Base-by-base conservation (phyloP, 2,888 invertebrate genomes). In the Zelleria hepariella region DNA sequence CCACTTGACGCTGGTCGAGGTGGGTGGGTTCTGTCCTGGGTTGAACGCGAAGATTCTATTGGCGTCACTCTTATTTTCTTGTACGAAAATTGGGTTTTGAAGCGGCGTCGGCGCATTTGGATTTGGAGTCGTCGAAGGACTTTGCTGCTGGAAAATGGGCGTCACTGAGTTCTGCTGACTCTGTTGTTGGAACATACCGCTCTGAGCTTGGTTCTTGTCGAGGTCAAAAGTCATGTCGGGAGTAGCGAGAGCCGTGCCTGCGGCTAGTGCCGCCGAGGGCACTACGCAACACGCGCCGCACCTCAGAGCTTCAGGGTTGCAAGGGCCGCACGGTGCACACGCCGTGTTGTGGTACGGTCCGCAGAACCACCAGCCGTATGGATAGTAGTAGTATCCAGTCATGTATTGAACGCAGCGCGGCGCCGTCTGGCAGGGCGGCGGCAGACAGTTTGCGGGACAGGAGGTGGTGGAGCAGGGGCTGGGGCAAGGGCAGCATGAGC, bases 331-430 rank as follows among this genome's bases (percentile, higher is more conserved):
- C 2, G 71, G 53, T 6, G 24, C 23, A 24, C 53, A 53, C 24
- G 24, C 53, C 24, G 23, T 15, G 0, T 81, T 79, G 60, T 84
- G 83, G 63, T 84, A 84, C 0, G 85, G 84, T 0, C 85, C 84
- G 55, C 84, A 83, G 65, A 82, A 83, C 85, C 85, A 85, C 52
- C 70, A 75, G 2, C 84, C 85, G 58, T 85, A 85, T 0, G 84
- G 84, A 56, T 85, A 85, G 63, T 85, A 85, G 61, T 82, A 85
- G 64, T 86, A 85, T 1, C 85, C 84, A 5, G 79, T 78, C 80
- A 84, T 82, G 63, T 78, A 80, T 53, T 83, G 82, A 5, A 83
- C 57, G 63, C 85, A 84, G n/a, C 65, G 68, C 0, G 85, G 76
- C 0, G 82, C 78, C 0, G 67, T 66, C 2, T n/a, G 15, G 62